Evolutionary conservation across 1,140 invertebrate genomes (phyloP).

Genomic region (Chlorops oryzae): DNA sequence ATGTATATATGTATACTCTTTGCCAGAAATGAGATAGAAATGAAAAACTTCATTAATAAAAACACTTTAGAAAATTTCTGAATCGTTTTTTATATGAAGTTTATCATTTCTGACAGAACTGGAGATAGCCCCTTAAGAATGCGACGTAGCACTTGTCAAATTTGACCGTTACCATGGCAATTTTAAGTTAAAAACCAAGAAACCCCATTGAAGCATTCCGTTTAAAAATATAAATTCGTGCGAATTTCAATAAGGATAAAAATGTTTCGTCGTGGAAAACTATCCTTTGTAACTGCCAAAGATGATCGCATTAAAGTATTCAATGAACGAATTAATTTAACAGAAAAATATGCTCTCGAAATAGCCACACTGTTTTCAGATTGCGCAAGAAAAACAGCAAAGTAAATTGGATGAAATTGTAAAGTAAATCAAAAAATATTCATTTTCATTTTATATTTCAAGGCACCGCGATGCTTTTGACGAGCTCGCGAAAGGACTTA

Average conservation of each 20-base stretch:
- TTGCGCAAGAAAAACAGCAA: constrained; percentile 63
- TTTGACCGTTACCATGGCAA: too few species aligned
- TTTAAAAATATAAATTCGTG: too few species aligned
- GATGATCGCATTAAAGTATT: constrained; percentile 52
- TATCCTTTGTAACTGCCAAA: constrained; percentile 36
- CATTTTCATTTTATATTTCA: background rate
- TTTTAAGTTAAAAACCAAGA: too few species aligned
- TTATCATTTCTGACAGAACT: too few species aligned
- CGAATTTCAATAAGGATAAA: constrained; percentile 12
- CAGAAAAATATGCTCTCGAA: constrained; percentile 64
- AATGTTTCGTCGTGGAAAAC: constrained; percentile 43
- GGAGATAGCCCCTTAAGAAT: too few species aligned
- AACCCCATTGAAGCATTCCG: too few species aligned
- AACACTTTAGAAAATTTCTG: too few species aligned
- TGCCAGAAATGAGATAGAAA: too few species aligned
- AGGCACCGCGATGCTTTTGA: constrained; percentile 65
- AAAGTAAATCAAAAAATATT: background rate
- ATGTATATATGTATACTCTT: too few species aligned
- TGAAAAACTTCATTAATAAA: too few species aligned
- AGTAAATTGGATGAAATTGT: constrained; percentile 44
- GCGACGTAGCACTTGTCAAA: too few species aligned
- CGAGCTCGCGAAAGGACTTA: constrained; percentile 59
- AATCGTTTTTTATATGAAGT: too few species aligned
- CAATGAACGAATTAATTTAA: constrained; percentile 61
- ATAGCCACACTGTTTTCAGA: constrained; percentile 60